Conservation (phyloP, 2,888 invertebrate species). For the Polydrusus pterygomalis region DNA sequence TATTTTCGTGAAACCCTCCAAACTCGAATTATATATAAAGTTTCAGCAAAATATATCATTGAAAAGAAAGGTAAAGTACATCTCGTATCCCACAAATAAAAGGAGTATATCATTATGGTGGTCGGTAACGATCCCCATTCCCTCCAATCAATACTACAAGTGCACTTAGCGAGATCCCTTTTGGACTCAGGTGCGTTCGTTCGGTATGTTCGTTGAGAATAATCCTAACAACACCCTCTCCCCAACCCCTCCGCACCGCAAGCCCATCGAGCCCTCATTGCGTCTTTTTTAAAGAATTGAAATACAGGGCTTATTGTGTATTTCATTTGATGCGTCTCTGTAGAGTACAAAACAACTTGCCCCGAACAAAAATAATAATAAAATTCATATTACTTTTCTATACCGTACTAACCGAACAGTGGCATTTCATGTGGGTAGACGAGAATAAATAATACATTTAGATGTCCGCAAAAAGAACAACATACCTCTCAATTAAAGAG, state of each 20-base stretch:
- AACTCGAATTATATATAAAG: neutral
- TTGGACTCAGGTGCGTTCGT: constrained; percentile 48
- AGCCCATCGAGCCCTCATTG: constrained; percentile 17
- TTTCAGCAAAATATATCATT: neutral
- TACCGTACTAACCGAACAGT: too few relatives aligned
- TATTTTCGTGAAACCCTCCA: too few relatives aligned
- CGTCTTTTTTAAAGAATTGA: constrained; percentile 38
- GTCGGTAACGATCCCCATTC: constrained; percentile 38
- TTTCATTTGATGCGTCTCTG: neutral
- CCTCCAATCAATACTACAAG: constrained; percentile 35
- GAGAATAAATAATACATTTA: too few relatives aligned
- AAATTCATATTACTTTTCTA: too few relatives aligned
- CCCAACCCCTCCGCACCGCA: neutral
- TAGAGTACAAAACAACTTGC: neutral
- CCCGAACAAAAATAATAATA: neutral
- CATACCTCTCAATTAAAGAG: too few relatives aligned
- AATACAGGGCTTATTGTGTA: constrained; percentile 21
- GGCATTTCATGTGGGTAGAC: too few relatives aligned
- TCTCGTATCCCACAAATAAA: constrained; percentile 32
- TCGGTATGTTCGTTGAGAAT: constrained; percentile 44
- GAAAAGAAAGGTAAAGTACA: constrained; percentile 9
- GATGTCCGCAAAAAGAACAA: too few relatives aligned
- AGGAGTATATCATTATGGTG: constrained; percentile 15
- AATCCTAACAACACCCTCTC: constrained; percentile 50
- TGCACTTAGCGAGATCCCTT: constrained; percentile 47